phyloP scores from a whole-genome alignment of 2,888 invertebrate genomes.

The Stenotaenia linearis region DNA sequence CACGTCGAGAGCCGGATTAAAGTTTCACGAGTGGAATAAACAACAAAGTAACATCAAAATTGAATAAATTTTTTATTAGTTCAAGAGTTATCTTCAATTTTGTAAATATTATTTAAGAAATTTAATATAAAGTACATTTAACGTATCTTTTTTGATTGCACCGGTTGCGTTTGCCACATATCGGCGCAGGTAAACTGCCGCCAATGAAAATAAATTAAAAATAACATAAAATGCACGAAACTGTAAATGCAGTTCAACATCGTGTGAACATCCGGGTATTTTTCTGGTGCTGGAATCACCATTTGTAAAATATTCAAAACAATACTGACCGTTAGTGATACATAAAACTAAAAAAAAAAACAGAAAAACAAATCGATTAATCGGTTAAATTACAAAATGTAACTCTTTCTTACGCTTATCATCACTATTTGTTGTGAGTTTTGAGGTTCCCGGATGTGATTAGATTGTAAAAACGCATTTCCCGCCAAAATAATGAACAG shows the following conservation, averaged over 20 bases:
- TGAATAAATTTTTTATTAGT: no score
- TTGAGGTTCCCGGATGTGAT: constrained; percentile 30
- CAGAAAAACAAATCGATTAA: constrained; percentile 21
- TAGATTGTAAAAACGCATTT: constrained; percentile 32
- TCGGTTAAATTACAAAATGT: not conserved
- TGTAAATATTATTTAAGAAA: no score
- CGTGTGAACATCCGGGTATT: constrained; percentile 50
- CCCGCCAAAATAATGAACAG: not conserved
- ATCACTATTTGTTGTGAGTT: constrained; percentile 22
- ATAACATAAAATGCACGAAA: constrained; percentile 49
- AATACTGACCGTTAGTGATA: constrained; percentile 43
- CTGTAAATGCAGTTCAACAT: constrained; percentile 49
- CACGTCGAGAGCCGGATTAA: no score
- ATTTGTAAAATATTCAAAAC: constrained; percentile 41
- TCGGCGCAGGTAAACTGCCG: constrained; percentile 34
- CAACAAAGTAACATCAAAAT: no score
- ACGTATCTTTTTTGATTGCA: no score
- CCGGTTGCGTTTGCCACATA: no score
- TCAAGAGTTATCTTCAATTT: no score
- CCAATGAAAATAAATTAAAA: constrained; percentile 41
- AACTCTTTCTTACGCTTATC: not conserved
- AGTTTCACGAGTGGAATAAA: no score
- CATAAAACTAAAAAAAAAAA: constrained; percentile 39
- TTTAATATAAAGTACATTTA: no score
- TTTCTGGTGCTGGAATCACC: constrained; percentile 45